Evolutionary conservation across 2,888 invertebrate genomes (phyloP), one percentile per base, ranked within the genome.

Genomic region (Stenodera caucasica): DNA sequence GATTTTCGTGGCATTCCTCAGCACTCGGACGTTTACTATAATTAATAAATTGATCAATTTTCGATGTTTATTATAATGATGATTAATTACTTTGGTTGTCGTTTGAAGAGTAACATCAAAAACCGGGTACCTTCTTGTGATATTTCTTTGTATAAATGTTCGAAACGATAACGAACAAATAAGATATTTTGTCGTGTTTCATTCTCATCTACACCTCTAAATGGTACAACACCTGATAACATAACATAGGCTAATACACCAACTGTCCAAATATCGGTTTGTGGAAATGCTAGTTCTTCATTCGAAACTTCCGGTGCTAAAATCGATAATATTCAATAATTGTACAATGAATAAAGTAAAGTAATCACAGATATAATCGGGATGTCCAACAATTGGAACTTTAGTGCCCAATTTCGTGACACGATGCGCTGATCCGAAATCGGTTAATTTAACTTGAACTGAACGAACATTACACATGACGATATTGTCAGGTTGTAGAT

Each of bases 231-330:
- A 14, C 98, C 98, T 3, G 96, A 96, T 67, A 99, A 81, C 83
- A 99, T 85, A 49, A 97, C 85, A 82, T 98, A 99, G 0, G 94
- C 85, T 6, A 98, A 82, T 11, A 94, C 94, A 55, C 97, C 98
- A 54, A 98, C 86, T 18, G 94, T 91, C 99, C 98, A 99, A 72
- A 98, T 89, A 81, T 99, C 99, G 2, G 94, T 91, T 78, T 94
- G 93, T 1, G 91, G 91, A 79, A 89, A 92, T 32, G 94, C 91
- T 6, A 91, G 88, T 80, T 96, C 96, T 76, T 94, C 91, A 76
- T 88, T 88, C 52, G 96, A 81, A 64, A 96, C 88, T 81, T 98
- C 97, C 0, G 97, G 97, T 7, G 97, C 91, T 87, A 82, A 68
- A 77, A 74, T 35, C 29, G 14, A 37, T n/a, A 56, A 55, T 11